Conservation (phyloP, 2,797 vertebrate species). For the Lindbergichthys nudifrons region DNA sequence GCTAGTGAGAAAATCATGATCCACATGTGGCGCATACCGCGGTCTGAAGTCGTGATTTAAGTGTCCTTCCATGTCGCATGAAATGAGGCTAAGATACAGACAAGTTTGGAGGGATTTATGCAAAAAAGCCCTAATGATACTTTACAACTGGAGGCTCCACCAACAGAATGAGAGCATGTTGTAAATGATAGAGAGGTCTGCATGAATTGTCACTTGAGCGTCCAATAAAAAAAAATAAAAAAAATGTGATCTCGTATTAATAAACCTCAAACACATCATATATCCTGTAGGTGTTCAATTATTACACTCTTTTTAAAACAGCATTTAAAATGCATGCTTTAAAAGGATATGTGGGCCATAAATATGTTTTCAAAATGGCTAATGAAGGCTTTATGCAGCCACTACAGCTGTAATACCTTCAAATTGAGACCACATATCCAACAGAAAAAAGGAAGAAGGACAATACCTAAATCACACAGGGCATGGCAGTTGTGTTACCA, state of each 20-base stretch:
- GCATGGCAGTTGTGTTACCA: slow-evolving; percentile 37
- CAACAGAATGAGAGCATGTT: not conserved
- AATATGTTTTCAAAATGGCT: slow-evolving; percentile 61
- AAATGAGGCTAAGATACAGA: slow-evolving; percentile 16
- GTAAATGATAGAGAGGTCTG: not conserved
- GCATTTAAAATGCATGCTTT: slow-evolving; percentile 46
- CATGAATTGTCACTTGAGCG: not conserved
- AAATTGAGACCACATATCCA: slow-evolving; percentile 55
- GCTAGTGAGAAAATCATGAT: slow-evolving; percentile 54
- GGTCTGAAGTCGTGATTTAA: slow-evolving; percentile 42
- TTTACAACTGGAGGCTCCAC: not conserved
- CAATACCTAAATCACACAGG: slow-evolving; percentile 55
- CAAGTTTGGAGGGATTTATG: slow-evolving; percentile 13
- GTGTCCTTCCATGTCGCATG: slow-evolving; percentile 3
- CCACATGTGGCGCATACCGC: slow-evolving; percentile 43
- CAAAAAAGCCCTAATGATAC: slow-evolving; percentile 1
- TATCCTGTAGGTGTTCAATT: slow-evolving; percentile 18
- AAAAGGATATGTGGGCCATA: slow-evolving; percentile 48
- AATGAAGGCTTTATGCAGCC: slow-evolving; percentile 58
- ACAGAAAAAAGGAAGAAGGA: slow-evolving; percentile 32
- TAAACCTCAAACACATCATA: slow-evolving; percentile 16
- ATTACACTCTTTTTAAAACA: slow-evolving; percentile 18
- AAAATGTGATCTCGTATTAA: not conserved
- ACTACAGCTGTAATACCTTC: slow-evolving; percentile 51
- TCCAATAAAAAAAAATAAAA: not conserved